Conservation (phyloP, 2,888 invertebrate genomes). For the Podotricha telesiphe region DNA sequence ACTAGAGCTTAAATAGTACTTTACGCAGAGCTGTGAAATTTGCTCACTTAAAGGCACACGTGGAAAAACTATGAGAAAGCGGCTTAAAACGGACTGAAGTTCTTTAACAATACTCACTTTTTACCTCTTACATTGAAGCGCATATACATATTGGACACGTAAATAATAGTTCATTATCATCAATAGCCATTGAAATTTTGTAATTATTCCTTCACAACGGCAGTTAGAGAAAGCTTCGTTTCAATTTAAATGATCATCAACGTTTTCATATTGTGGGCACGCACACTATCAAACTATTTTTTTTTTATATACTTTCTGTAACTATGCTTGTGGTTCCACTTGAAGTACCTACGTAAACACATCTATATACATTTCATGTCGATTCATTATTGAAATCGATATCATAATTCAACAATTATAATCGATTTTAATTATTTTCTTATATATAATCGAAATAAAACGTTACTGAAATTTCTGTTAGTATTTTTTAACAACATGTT, state of each 20-base stretch:
- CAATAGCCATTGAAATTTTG: conserved; percentile 8
- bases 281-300: no score
- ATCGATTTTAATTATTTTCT: no score
- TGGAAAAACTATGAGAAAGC: conserved; percentile 18
- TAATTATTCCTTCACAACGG: conserved; percentile 3
- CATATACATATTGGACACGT: neutral
- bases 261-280: no score
- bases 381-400: no score
- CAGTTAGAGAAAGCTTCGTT: conserved; percentile 17
- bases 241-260: neutral
- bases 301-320: no score
- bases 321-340: no score
- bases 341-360: no score
- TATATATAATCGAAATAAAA: no score
- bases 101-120: conserved; percentile 16
- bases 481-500: neutral
- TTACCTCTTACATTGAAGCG: neutral
- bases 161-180: conserved; percentile 15
- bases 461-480: no score
- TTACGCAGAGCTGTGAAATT: conserved; percentile 8
- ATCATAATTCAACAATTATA: no score
- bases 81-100: neutral
- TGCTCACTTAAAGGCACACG: conserved; percentile 4
- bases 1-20: neutral
- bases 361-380: no score